phyloP scores from a whole-genome alignment of 2,888 invertebrate species.

The Acrobasis repandana region DNA sequence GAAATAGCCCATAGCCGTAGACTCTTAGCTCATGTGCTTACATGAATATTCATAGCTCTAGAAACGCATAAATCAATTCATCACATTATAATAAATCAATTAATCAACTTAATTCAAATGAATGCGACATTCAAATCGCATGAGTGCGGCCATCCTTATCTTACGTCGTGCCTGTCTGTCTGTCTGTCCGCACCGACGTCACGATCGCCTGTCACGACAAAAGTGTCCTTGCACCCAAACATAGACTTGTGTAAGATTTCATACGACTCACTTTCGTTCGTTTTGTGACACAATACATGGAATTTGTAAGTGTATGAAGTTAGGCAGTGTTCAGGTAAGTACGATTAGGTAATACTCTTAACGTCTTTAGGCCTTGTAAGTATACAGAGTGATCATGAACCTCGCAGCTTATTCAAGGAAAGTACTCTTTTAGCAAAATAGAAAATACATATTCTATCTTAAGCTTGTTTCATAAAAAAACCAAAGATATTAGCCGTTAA shows the following conservation, averaged over 20 bases:
- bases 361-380: too few relatives aligned
- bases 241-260: constrained; percentile 27
- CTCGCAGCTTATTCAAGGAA: too few relatives aligned
- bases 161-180: constrained; percentile 29
- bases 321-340: not conserved
- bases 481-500: too few relatives aligned
- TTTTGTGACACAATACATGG: constrained; percentile 3
- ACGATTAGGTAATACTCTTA: too few relatives aligned
- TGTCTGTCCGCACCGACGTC: constrained; percentile 30
- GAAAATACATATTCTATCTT: too few relatives aligned
- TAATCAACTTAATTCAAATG: constrained; percentile 22
- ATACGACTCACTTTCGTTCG: constrained; percentile 32
- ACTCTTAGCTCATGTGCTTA: not conserved
- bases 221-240: constrained; percentile 35
- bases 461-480: too few relatives aligned
- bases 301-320: not conserved
- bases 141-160: constrained; percentile 13
- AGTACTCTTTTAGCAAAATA: too few relatives aligned
- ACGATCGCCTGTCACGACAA: constrained; percentile 33
- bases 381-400: too few relatives aligned
- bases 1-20: not conserved
- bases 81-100: constrained; percentile 22
- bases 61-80: constrained; percentile 19
- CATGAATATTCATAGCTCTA: constrained; percentile 6
- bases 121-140: constrained; percentile 23